Conservation (phyloP, 2,888 invertebrate genomes). For the Gymnosoma rotundatum region DNA sequence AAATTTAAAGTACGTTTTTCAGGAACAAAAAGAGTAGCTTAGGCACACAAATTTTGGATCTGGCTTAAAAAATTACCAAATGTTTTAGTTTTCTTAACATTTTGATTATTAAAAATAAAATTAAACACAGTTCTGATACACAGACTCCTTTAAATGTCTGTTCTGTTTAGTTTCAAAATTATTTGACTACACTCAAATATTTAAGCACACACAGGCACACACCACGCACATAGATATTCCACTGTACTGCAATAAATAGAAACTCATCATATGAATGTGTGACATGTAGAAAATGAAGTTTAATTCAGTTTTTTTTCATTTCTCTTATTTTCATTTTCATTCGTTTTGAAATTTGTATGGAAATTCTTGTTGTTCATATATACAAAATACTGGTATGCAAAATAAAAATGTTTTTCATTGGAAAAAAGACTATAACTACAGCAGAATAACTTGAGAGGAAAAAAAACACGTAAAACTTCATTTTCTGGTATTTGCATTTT, state of each 20-base stretch:
- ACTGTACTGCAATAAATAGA: not conserved
- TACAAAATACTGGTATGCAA: not conserved
- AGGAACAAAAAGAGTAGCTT: no score
- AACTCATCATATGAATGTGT: constrained; percentile 47
- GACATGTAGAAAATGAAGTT: constrained; percentile 65
- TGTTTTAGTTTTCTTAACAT: no score
- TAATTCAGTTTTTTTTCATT: constrained; percentile 20
- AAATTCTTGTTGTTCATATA: constrained; percentile 44
- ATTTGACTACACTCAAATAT: constrained; percentile 18
- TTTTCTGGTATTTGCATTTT: constrained; percentile 71
- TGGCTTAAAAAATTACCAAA: no score
- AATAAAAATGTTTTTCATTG: not conserved
- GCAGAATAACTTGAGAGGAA: constrained; percentile 40
- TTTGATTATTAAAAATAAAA: no score
- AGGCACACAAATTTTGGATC: no score
- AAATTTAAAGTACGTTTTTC: no score
- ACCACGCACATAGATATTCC: not conserved
- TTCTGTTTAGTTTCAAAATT: constrained; percentile 1
- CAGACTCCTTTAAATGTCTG: constrained; percentile 5
- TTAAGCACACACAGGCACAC: constrained; percentile 13
- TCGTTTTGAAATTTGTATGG: constrained; percentile 55
- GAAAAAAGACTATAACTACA: constrained; percentile 24
- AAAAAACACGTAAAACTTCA: constrained; percentile 62
- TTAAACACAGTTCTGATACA: no score
- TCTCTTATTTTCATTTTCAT: constrained; percentile 35